phyloP scores from a whole-genome alignment of 2,888 invertebrate genomes.

The Tubulanus polymorphus region DNA sequence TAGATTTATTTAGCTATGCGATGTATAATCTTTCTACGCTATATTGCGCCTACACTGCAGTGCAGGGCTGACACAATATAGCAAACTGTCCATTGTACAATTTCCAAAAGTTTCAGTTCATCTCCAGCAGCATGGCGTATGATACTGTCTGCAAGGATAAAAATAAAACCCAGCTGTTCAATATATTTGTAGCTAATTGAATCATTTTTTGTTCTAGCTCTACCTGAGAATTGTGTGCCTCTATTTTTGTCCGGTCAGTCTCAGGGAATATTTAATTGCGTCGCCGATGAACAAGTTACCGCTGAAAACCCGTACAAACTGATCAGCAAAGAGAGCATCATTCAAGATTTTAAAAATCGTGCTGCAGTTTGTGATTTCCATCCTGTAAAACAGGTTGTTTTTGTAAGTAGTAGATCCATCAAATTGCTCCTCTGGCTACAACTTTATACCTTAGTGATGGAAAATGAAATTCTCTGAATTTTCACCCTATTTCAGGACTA shows the following conservation, averaged over 20 bases:
- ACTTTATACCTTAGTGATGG: not conserved
- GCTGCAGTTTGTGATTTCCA: slow-evolving; percentile 52
- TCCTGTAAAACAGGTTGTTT: slow-evolving; percentile 45
- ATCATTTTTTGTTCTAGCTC: slow-evolving; percentile 20
- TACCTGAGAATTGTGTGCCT: slow-evolving; percentile 45
- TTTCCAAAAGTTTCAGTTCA: too few relatives aligned
- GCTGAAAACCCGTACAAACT: slow-evolving; percentile 44
- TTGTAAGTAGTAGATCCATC: slow-evolving; percentile 27
- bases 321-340: slow-evolving; percentile 45
- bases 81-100: too few relatives aligned
- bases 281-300: slow-evolving; percentile 47
- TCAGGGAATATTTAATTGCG: slow-evolving; percentile 47
- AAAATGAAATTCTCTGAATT: not conserved
- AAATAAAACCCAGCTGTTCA: too few relatives aligned
- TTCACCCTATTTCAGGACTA: slow-evolving; percentile 37
- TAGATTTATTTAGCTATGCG: too few relatives aligned
- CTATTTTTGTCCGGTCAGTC: slow-evolving; percentile 50
- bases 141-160: too few relatives aligned
- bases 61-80: too few relatives aligned
- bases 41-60: too few relatives aligned
- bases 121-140: too few relatives aligned
- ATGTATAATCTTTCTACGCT: too few relatives aligned
- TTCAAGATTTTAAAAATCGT: slow-evolving; percentile 45
- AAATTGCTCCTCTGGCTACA: too few relatives aligned
- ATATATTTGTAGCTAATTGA: too few relatives aligned